Evolutionary conservation across 2,888 invertebrate genomes (phyloP).

Genomic region (Drosophila diplacantha): DNA sequence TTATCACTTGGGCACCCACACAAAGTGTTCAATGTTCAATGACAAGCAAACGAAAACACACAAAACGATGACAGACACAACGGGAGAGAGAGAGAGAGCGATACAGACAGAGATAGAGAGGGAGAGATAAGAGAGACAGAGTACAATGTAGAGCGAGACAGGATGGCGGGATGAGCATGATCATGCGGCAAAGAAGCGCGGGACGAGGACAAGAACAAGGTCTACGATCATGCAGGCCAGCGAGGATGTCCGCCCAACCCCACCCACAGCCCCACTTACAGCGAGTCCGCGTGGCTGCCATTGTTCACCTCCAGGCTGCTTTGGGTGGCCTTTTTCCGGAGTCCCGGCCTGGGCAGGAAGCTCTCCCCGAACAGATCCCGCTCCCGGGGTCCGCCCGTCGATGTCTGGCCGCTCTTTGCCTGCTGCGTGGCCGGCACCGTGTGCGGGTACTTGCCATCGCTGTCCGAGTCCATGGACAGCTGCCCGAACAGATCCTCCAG

Average conservation of each 20-base stretch:
- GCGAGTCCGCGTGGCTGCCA: constrained; percentile 74
- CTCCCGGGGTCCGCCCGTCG: constrained; percentile 48
- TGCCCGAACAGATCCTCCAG: constrained; percentile 78
- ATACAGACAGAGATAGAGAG: constrained; percentile 19
- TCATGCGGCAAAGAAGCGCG: constrained; percentile 30
- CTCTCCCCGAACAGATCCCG: constrained; percentile 66
- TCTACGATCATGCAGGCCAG: constrained; percentile 39
- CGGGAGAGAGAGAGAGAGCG: constrained; percentile 21
- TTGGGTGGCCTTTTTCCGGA: constrained; percentile 40
- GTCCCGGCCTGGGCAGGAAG: constrained; percentile 43
- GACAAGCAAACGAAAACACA: constrained; percentile 63
- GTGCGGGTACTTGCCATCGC: constrained; percentile 75
- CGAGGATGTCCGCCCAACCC: constrained; percentile 12
- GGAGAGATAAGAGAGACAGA: constrained; percentile 34
- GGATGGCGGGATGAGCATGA: constrained; percentile 30
- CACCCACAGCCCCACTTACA: constrained; percentile 66
- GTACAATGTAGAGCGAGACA: constrained; percentile 48
- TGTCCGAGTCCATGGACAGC: constrained; percentile 76
- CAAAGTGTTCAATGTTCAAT: constrained; percentile 61
- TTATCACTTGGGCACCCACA: constrained; percentile 67
- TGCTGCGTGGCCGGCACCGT: constrained; percentile 72
- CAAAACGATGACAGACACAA: constrained; percentile 41
- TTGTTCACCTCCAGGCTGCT: constrained; percentile 72
- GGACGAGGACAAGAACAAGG: constrained; percentile 14
- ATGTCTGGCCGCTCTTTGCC: constrained; percentile 59